Conservation (phyloP, 2,113 vertebrate species). For the Erythrocercus mccallii region DNA sequence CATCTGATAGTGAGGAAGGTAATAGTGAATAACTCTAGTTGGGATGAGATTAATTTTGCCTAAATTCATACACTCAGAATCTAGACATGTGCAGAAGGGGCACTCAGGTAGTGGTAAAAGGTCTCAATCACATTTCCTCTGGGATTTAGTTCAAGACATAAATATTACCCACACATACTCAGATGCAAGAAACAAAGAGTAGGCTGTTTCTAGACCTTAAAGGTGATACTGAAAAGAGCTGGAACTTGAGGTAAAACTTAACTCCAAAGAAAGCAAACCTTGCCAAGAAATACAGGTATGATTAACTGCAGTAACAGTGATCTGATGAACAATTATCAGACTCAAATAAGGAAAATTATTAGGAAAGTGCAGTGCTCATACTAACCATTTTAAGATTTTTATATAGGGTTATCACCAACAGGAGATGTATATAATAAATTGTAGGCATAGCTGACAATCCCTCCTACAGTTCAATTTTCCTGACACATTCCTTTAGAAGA, state of each 20-base stretch:
- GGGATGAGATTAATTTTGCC: background rate
- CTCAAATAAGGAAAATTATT: constrained; percentile 6
- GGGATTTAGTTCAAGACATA: background rate
- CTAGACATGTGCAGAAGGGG: background rate
- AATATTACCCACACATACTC: background rate
- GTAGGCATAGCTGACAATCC: constrained; percentile 30
- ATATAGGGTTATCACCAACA: background rate
- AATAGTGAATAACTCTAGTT: background rate
- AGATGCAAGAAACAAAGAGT: background rate
- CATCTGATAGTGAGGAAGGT: background rate
- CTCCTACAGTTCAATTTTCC: constrained; percentile 56
- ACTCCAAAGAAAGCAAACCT: background rate
- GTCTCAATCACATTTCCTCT: background rate
- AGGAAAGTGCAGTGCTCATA: background rate
- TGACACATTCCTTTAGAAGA: constrained; percentile 36
- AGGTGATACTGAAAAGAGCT: background rate
- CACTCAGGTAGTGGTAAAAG: background rate
- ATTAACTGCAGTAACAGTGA: background rate
- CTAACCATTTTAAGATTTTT: constrained; percentile 3
- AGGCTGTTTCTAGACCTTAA: background rate
- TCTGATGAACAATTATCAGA: constrained; percentile 27
- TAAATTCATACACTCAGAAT: background rate
- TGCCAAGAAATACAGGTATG: background rate
- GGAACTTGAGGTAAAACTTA: background rate
- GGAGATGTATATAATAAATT: background rate